phyloP scores from a whole-genome alignment of 2,113 vertebrate species.

The Pithys albifrons region DNA sequence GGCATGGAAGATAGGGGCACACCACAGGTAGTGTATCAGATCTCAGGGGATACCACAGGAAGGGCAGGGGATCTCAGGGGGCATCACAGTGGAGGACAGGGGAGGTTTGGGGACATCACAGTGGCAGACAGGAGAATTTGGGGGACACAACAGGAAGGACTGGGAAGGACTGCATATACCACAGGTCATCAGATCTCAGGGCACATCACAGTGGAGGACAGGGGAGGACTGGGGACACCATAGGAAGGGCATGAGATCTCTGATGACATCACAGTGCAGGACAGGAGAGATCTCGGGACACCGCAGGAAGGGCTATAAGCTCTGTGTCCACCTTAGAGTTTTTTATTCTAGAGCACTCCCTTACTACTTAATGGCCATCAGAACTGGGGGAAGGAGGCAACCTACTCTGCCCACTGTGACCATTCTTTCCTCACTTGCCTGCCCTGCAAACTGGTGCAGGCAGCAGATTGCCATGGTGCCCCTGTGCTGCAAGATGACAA shows the following conservation, averaged over 20 bases:
- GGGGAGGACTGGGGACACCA: background rate
- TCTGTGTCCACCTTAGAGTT: background rate
- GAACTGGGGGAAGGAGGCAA: background rate
- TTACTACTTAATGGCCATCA: accelerated
- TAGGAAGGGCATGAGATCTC: background rate
- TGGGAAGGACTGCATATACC: too few relatives aligned
- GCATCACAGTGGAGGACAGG: background rate
- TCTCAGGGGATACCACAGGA: background rate
- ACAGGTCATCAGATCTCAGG: background rate
- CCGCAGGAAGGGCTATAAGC: background rate
- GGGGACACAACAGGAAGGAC: too few relatives aligned
- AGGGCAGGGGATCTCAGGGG: background rate
- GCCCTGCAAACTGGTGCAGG: background rate
- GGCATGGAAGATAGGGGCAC: background rate
- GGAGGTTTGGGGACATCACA: background rate
- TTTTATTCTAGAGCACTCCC: background rate
- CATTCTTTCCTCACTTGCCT: background rate
- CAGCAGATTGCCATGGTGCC: accelerated
- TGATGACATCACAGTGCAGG: background rate
- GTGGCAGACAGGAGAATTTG: too few relatives aligned
- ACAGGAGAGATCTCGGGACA: background rate
- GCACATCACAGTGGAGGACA: too few relatives aligned
- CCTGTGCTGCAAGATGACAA: background rate
- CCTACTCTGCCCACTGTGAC: accelerated
- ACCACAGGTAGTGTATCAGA: background rate